Evolutionary conservation across 2,888 invertebrate species (phyloP).

Genomic region (Thelaira solivaga): DNA sequence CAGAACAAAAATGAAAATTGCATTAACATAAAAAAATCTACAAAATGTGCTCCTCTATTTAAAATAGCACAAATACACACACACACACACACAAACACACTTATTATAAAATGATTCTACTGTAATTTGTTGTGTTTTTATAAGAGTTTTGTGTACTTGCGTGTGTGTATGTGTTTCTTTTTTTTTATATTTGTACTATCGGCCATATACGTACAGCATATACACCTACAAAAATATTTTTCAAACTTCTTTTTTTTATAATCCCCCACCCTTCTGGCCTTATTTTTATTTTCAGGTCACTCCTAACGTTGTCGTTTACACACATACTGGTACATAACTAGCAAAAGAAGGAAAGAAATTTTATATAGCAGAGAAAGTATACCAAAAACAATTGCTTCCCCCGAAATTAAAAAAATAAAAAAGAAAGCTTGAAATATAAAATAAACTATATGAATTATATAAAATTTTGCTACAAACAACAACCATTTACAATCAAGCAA

Average conservation of each 20-base stretch:
- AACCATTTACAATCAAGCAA: slow-evolving; percentile 17
- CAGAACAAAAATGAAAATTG: too few species aligned
- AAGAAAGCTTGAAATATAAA: background rate
- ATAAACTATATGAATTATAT: slow-evolving; percentile 4
- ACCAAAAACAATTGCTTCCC: slow-evolving; percentile 50
- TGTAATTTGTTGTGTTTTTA: too few species aligned
- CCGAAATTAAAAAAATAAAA: slow-evolving; percentile 13
- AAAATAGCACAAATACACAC: too few species aligned
- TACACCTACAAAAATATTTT: too few species aligned
- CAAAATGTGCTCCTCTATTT: too few species aligned
- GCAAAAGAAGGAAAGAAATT: slow-evolving; percentile 12
- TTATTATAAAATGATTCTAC: too few species aligned
- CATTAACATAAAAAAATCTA: too few species aligned
- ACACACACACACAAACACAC: too few species aligned
- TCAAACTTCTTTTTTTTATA: slow-evolving; percentile 27
- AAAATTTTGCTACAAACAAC: slow-evolving; percentile 29
- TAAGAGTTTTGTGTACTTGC: too few species aligned
- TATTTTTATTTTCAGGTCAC: slow-evolving; percentile 52
- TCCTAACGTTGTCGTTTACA: slow-evolving; percentile 39
- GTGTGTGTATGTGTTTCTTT: background rate
- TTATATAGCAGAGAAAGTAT: slow-evolving; percentile 9
- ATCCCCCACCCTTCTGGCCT: slow-evolving; percentile 2
- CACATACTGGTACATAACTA: too few species aligned
- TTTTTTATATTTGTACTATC: too few species aligned
- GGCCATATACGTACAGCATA: too few species aligned